Conservation (phyloP, 2,797 vertebrate species). For the Gobionotothen gibberifrons region DNA sequence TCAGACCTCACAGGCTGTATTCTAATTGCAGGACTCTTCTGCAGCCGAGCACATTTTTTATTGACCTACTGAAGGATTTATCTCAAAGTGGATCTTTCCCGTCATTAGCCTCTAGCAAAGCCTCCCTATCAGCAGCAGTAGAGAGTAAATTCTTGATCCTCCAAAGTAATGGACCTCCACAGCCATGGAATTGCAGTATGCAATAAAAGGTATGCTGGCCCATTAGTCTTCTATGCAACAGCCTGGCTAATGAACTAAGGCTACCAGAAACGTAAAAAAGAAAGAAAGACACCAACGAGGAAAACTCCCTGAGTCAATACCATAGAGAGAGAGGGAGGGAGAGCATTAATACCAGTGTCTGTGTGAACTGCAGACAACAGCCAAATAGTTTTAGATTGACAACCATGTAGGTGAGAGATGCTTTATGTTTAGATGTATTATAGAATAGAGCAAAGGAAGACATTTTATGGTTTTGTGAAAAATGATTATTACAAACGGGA, state of each 20-base stretch:
- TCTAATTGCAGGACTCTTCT: conserved; percentile 62
- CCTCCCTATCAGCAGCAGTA: conserved; percentile 55
- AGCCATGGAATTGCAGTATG: conserved; percentile 65
- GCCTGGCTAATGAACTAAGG: conserved; percentile 80
- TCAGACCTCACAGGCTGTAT: conserved; percentile 55
- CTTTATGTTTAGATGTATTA: conserved; percentile 40
- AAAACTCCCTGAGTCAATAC: conserved; percentile 40
- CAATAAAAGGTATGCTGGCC: conserved; percentile 78
- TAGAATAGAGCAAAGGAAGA: not conserved
- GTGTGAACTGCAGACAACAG: conserved; percentile 32
- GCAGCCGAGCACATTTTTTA: conserved; percentile 64
- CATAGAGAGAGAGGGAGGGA: conserved; percentile 11
- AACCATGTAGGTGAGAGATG: conserved; percentile 12
- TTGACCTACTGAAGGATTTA: conserved; percentile 74
- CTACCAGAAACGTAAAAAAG: conserved; percentile 58
- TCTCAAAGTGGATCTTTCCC: conserved; percentile 73
- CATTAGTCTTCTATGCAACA: conserved; percentile 77
- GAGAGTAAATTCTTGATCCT: conserved; percentile 75
- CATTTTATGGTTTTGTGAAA: conserved; percentile 43
- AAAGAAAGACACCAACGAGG: conserved; percentile 61
- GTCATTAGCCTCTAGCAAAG: conserved; percentile 70
- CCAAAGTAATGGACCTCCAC: conserved; percentile 72
- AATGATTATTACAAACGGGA: conserved; percentile 37
- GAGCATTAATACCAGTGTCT: conserved; percentile 11
- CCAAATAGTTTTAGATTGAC: conserved; percentile 34